Conservation (phyloP, 2,113 vertebrate genomes). For the Phoxinus phoxinus region DNA sequence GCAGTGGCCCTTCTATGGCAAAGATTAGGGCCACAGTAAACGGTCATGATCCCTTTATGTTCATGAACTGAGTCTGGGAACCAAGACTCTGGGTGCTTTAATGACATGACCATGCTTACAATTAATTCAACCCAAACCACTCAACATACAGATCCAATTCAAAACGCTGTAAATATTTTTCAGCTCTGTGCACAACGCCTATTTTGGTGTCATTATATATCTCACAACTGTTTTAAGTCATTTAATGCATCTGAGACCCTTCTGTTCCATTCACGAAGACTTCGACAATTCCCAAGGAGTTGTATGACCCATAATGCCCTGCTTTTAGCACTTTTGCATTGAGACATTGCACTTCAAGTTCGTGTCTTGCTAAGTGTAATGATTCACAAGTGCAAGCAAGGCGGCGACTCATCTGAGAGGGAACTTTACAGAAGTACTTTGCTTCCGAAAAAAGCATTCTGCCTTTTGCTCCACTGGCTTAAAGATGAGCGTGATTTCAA, state of each 20-base stretch:
- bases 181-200: neutral
- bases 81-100: neutral
- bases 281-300: neutral
- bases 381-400: neutral
- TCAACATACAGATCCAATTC: neutral
- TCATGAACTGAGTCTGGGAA: conserved; percentile 21
- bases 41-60: conserved; percentile 33
- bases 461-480: conserved; percentile 2
- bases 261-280: neutral
- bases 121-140: neutral
- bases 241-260: neutral
- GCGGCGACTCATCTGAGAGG: neutral
- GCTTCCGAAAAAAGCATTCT: neutral
- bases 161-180: neutral
- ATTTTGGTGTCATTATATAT: neutral
- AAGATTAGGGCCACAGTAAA: conserved; percentile 38
- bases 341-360: neutral
- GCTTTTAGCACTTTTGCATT: conserved; percentile 16
- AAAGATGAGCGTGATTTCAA: conserved; percentile 27
- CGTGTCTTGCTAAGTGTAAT: neutral
- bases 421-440: neutral
- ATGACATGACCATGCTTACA: neutral
- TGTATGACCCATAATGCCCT: neutral
- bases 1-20: conserved; percentile 32
- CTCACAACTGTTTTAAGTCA: neutral